A percentile compares a stretch with the other conserved stretches of the same genome.
Conservation (phyloP, 1,140 invertebrate species). For the Plutomurus gul region DNA sequence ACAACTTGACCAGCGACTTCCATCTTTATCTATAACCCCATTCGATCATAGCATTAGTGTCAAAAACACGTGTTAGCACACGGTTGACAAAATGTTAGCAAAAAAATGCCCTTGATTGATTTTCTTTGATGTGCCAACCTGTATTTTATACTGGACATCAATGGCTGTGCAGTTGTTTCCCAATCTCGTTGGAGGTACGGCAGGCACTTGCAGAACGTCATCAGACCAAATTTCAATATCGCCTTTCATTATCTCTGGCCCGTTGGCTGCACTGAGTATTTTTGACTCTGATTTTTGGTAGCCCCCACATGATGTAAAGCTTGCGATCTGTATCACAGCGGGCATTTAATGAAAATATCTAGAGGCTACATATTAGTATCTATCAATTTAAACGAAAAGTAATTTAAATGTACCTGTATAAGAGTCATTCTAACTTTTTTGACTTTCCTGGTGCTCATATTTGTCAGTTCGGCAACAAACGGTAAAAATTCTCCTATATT, state of each 20-base stretch:
- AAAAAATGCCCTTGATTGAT: no score
- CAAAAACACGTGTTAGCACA: neutral
- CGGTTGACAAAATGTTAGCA: neutral
- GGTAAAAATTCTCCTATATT: neutral
- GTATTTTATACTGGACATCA: slow-evolving; percentile 3
- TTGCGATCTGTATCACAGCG: neutral
- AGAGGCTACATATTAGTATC: no score
- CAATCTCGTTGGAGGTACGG: slow-evolving; percentile 31
- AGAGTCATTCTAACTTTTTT: neutral
- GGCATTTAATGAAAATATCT: neutral
- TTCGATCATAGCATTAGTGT: neutral
- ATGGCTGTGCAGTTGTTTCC: slow-evolving; percentile 27
- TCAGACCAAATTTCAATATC: slow-evolving; percentile 24
- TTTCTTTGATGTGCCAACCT: neutral
- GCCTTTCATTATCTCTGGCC: neutral
- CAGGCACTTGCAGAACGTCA: slow-evolving; percentile 22
- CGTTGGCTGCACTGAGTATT: neutral
- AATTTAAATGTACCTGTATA: slow-evolving; percentile 30
- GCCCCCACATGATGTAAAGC: neutral
- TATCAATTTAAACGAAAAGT: no score
- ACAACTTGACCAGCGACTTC: neutral
- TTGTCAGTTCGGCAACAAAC: slow-evolving; percentile 3
- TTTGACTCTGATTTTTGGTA: neutral
- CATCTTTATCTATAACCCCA: neutral
- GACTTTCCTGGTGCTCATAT: slow-evolving; percentile 11